Evolutionary conservation across 2,888 invertebrate genomes (phyloP).

Genomic region (Phyllotreta striolata): DNA sequence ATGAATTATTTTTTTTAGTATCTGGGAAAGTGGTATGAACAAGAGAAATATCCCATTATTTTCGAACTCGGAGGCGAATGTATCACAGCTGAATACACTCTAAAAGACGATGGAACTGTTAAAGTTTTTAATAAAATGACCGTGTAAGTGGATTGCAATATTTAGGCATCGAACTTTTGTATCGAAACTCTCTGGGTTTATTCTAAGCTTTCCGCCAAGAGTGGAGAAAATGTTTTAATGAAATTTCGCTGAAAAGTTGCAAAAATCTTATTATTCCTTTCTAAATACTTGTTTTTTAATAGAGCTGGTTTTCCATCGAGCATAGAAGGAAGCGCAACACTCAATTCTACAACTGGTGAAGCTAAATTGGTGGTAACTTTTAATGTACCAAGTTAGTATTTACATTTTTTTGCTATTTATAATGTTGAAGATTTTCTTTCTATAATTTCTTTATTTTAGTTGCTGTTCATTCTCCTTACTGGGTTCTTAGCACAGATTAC

Average conservation of each 20-base stretch:
- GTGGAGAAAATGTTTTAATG: too few relatives aligned
- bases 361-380: conserved; percentile 71
- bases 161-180: not conserved
- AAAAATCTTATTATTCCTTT: conserved; percentile 8
- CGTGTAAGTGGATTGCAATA: conserved; percentile 13
- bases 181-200: too few relatives aligned
- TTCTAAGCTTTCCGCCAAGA: too few relatives aligned
- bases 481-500: conserved; percentile 73
- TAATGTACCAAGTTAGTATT: conserved; percentile 65
- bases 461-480: conserved; percentile 66
- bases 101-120: conserved; percentile 24
- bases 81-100: conserved; percentile 28
- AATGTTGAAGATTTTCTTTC: not conserved
- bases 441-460: conserved; percentile 52
- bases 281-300: conserved; percentile 39
- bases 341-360: conserved; percentile 64
- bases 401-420: not conserved
- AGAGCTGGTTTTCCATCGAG: conserved; percentile 67
- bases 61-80: conserved; percentile 28
- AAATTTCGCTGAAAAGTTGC: conserved; percentile 6
- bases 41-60: conserved; percentile 25
- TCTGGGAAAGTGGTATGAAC: conserved; percentile 29
- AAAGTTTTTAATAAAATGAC: conserved; percentile 21
- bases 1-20: conserved; percentile 26
- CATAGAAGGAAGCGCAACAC: conserved; percentile 67